phyloP scores from a whole-genome alignment of 2,888 invertebrate species.

The Zhuqinia jingwanae region DNA sequence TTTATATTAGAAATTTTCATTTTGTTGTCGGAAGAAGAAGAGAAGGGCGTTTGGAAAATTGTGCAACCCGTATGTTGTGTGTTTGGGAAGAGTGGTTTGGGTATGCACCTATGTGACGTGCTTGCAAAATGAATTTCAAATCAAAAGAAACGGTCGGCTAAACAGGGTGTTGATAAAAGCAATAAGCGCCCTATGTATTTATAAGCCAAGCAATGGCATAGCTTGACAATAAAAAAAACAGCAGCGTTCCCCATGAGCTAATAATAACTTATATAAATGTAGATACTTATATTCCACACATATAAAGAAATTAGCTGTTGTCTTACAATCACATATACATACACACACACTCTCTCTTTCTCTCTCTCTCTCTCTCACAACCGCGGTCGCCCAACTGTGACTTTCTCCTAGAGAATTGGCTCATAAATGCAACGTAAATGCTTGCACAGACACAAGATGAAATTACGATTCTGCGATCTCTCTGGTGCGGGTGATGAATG shows the following conservation, averaged over 20 bases:
- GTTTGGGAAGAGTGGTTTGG: neutral
- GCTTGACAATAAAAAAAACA: neutral
- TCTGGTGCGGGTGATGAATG: no score
- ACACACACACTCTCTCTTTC: no score
- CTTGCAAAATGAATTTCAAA: constrained; percentile 43
- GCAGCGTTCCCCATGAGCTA: neutral
- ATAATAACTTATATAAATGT: constrained; percentile 22
- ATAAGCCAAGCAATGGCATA: neutral
- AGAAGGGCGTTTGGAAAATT: neutral
- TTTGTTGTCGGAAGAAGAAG: neutral
- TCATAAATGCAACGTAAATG: neutral
- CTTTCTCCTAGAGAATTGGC: constrained; percentile 36
- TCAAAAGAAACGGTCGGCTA: constrained; percentile 32
- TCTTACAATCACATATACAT: constrained; percentile 24
- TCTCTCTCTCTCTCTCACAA: no score
- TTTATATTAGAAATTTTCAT: constrained; percentile 22
- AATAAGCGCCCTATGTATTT: constrained; percentile 49
- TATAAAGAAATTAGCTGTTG: constrained; percentile 44
- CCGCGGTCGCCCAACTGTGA: constrained; percentile 44
- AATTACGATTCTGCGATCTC: neutral
- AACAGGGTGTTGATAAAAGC: constrained; percentile 50
- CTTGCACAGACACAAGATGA: neutral
- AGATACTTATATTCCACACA: no score
- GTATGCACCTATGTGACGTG: no score
- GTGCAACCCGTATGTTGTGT: neutral